Conservation (phyloP, 1,140 invertebrate genomes). For the Rhyacophila brunnea region DNA sequence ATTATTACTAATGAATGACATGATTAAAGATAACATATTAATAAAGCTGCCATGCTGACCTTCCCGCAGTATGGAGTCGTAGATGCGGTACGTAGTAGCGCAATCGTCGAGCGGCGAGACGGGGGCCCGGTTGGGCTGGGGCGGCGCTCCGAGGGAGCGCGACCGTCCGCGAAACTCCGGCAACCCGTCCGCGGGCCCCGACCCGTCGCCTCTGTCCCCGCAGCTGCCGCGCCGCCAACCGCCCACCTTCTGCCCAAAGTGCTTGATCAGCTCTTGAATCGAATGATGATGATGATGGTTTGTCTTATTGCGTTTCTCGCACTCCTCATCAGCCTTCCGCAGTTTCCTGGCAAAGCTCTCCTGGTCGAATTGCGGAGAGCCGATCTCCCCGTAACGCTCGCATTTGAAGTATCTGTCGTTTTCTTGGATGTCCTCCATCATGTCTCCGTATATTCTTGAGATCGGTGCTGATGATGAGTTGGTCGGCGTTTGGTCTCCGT, state of each 20-base stretch:
- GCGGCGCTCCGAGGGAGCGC: constrained; percentile 71
- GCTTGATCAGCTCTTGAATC: constrained; percentile 70
- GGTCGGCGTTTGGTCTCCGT: background rate
- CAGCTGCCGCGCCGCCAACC: constrained; percentile 60
- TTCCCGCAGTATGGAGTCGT: constrained; percentile 76
- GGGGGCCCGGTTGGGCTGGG: constrained; percentile 38
- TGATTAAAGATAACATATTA: no score
- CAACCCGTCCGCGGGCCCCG: constrained; percentile 49
- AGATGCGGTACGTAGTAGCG: constrained; percentile 78
- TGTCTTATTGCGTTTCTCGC: constrained; percentile 39
- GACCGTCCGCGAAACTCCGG: constrained; percentile 72
- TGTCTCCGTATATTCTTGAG: constrained; percentile 14
- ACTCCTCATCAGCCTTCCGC: constrained; percentile 37
- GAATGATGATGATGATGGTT: constrained; percentile 60
- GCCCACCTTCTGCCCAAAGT: constrained; percentile 67
- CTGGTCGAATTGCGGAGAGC: constrained; percentile 53
- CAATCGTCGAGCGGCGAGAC: constrained; percentile 61
- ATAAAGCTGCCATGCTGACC: constrained; percentile 55
- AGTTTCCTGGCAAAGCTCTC: constrained; percentile 56
- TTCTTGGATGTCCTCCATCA: constrained; percentile 53
- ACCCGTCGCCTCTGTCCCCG: constrained; percentile 51
- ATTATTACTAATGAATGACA: no score
- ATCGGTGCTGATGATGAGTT: constrained; percentile 6
- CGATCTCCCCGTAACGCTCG: constrained; percentile 52
- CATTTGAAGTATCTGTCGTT: constrained; percentile 49